Evolutionary conservation across 2,113 vertebrate species (phyloP).

Genomic region (Scytalopus superciliaris): DNA sequence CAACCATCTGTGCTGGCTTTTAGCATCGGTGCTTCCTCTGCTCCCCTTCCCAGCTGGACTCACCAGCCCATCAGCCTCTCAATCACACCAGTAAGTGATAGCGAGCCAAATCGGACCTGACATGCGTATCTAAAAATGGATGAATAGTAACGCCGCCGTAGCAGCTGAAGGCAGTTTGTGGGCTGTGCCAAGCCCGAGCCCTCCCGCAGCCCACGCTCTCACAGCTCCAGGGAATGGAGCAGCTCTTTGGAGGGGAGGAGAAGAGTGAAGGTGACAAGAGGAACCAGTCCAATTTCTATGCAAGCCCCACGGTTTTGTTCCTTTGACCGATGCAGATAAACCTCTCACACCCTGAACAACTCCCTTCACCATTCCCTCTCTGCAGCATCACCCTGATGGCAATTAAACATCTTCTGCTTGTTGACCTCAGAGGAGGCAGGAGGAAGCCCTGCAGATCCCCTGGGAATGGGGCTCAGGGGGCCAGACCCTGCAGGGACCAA

Average conservation of each 20-base stretch:
- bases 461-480: not conserved
- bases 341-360: not conserved
- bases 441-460: not conserved
- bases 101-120: not conserved
- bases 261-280: constrained; percentile 16
- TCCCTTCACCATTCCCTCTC: not conserved
- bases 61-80: constrained; percentile 14
- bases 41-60: not conserved
- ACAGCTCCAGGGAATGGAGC: not conserved
- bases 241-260: not conserved
- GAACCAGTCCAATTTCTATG: not conserved
- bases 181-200: constrained; percentile 38
- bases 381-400: not conserved
- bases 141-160: constrained; percentile 38
- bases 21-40: not conserved
- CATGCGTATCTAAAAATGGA: not conserved
- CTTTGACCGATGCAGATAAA: not conserved
- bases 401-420: not conserved
- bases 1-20: not conserved
- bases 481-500: not conserved
- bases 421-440: not conserved
- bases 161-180: constrained; percentile 39
- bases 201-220: constrained; percentile 30
- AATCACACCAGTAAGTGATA: not conserved
- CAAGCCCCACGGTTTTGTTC: not conserved